A percentile compares a stretch with the other conserved stretches of the same genome.
Evolutionary conservation across 2,113 vertebrate genomes (phyloP).

Genomic region (Phrynocephalus versicolor): DNA sequence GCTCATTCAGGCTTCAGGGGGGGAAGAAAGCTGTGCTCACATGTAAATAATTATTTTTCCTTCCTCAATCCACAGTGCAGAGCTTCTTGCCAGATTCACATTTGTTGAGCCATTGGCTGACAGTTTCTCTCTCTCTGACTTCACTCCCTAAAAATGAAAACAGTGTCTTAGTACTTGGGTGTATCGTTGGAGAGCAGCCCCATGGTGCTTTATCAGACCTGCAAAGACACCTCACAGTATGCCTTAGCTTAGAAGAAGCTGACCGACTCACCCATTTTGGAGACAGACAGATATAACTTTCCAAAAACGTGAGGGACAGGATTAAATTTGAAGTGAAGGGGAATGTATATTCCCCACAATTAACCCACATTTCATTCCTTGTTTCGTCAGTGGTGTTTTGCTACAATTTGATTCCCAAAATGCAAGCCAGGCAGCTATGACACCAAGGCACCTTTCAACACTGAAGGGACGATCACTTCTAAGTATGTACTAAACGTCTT

Average conservation of each 20-base stretch:
- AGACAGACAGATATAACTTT: too few relatives aligned
- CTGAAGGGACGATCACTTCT: too few relatives aligned
- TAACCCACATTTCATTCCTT: too few relatives aligned
- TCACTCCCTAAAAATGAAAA: constrained; percentile 19
- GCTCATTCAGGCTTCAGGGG: neutral
- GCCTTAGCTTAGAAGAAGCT: neutral
- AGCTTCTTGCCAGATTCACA: neutral
- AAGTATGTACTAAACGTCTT: too few relatives aligned
- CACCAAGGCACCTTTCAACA: too few relatives aligned
- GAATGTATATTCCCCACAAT: too few relatives aligned
- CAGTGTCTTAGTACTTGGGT: neutral
- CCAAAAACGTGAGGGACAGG: neutral
- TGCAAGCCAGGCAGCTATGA: too few relatives aligned
- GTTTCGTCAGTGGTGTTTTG: too few relatives aligned
- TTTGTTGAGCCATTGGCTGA: neutral
- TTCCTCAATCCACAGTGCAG: neutral
- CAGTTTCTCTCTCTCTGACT: neutral
- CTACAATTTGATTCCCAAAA: too few relatives aligned
- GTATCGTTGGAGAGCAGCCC: neutral
- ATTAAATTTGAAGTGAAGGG: too few relatives aligned
- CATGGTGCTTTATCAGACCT: neutral
- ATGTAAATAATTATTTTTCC: neutral
- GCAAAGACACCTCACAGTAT: neutral
- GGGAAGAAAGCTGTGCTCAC: neutral
- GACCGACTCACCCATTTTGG: neutral